A percentile compares a stretch with the other conserved stretches of the same genome.
phyloP scores from a whole-genome alignment of 2,113 vertebrate species.

The Nycticorax nycticorax region DNA sequence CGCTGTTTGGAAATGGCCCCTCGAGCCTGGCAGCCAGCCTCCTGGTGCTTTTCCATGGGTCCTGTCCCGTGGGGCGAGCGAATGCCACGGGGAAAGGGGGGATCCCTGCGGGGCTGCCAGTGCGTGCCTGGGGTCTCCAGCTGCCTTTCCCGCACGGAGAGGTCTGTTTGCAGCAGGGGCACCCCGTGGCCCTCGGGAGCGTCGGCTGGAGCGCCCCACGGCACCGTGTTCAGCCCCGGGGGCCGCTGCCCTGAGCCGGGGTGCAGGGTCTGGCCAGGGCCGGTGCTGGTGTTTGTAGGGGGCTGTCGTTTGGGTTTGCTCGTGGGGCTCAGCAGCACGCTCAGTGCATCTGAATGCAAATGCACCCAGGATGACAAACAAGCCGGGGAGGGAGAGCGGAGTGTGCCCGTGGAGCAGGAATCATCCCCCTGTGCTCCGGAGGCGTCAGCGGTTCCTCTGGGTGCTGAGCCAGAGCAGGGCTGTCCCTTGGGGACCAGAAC shows the following conservation, averaged over 20 bases:
- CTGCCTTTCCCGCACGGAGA: too few relatives aligned
- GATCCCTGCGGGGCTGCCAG: neutral
- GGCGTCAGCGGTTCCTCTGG: neutral
- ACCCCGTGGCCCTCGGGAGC: neutral
- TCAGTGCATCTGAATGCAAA: too few relatives aligned
- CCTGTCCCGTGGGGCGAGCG: neutral
- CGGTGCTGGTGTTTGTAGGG: neutral
- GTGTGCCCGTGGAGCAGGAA: neutral
- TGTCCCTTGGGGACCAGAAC: neutral
- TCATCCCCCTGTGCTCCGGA: neutral
- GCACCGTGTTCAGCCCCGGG: neutral
- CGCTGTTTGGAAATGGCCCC: neutral
- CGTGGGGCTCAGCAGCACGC: fast-evolving
- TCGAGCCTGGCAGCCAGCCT: fast-evolving
- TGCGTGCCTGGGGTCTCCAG: neutral
- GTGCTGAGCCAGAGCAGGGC: neutral
- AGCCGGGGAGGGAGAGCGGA: neutral
- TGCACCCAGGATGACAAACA: neutral
- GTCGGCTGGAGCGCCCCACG: neutral
- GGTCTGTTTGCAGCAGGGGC: neutral
- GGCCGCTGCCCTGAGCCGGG: fast-evolving
- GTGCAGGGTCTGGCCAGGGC: neutral
- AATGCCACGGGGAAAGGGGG: neutral
- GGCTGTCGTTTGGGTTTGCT: neutral
- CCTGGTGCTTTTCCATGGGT: neutral